phyloP scores from a whole-genome alignment of 1,140 invertebrate genomes.

The Drosophila ercepeae region DNA sequence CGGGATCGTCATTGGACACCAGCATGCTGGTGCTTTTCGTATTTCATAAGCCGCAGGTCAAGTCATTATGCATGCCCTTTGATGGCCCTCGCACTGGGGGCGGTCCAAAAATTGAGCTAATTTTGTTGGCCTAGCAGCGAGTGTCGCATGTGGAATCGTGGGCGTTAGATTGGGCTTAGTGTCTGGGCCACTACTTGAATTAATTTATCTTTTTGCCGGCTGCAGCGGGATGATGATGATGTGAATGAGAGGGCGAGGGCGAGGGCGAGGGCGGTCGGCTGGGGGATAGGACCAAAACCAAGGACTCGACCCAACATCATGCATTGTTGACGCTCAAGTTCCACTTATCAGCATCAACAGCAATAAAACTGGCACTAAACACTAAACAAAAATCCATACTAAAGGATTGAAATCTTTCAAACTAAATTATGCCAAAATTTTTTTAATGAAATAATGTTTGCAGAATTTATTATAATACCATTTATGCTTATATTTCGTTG shows the following conservation, averaged over 20 bases:
- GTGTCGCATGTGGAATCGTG: slow-evolving; percentile 12
- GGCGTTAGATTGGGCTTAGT: slow-evolving; percentile 31
- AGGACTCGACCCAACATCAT: slow-evolving; percentile 31
- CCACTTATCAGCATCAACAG: slow-evolving; percentile 70
- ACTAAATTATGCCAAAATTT: too few species aligned
- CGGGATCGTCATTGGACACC: slow-evolving; percentile 15
- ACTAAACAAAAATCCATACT: not conserved
- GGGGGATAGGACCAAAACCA: not conserved
- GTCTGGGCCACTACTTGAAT: slow-evolving; percentile 56
- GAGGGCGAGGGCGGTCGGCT: not conserved
- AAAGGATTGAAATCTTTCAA: too few species aligned
- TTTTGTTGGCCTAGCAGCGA: slow-evolving; percentile 34
- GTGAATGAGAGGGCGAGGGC: not conserved
- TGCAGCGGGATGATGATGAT: slow-evolving; percentile 43
- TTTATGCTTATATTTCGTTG: too few species aligned
- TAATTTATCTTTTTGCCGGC: slow-evolving; percentile 74
- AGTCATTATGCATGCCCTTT: slow-evolving; percentile 76
- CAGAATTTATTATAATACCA: too few species aligned
- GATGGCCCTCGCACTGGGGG: slow-evolving; percentile 20
- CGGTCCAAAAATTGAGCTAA: slow-evolving; percentile 63
- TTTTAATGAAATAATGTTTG: not conserved
- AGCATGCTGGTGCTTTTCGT: slow-evolving; percentile 39
- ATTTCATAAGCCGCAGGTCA: slow-evolving; percentile 71
- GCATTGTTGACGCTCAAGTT: slow-evolving; percentile 75
- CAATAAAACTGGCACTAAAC: slow-evolving; percentile 41